These are phyloP conservation scores for Podarcis raffonei DNA, from an alignment of 2,113 vertebrate genomes.

Conservation along the genomic window DNA sequence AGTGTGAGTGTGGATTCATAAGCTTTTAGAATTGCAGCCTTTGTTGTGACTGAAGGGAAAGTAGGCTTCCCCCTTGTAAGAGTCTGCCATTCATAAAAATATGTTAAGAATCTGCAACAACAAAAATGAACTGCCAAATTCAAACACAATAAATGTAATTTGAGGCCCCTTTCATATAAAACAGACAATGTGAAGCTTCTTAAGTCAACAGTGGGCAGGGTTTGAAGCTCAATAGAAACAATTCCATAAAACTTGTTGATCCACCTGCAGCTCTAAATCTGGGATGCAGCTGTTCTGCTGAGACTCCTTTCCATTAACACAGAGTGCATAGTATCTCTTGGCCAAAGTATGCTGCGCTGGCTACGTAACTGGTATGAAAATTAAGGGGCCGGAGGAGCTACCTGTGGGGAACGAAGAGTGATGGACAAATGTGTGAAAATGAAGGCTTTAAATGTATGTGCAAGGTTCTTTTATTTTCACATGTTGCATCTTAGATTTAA, in stretches of 20 bases:
- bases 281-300: slow-evolving; percentile 12
- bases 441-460: background rate
- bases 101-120: background rate
- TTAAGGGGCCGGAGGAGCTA: background rate
- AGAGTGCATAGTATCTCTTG: background rate
- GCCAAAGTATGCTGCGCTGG: background rate
- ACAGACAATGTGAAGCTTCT: background rate
- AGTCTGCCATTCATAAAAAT: background rate
- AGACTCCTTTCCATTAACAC: background rate
- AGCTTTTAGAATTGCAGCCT: background rate
- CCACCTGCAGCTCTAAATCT: background rate
- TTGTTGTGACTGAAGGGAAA: background rate
- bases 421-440: background rate
- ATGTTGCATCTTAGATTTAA: background rate
- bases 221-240: background rate
- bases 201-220: background rate
- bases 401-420: background rate
- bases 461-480: background rate
- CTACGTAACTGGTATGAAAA: too few relatives aligned
- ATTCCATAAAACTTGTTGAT: background rate
- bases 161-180: background rate
- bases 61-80: background rate
- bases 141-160: background rate
- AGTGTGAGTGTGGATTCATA: too few relatives aligned
- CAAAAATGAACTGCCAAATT: background rate